Base-by-base conservation (phyloP, 2,113 vertebrate species). In the Vicugna pacos region DNA sequence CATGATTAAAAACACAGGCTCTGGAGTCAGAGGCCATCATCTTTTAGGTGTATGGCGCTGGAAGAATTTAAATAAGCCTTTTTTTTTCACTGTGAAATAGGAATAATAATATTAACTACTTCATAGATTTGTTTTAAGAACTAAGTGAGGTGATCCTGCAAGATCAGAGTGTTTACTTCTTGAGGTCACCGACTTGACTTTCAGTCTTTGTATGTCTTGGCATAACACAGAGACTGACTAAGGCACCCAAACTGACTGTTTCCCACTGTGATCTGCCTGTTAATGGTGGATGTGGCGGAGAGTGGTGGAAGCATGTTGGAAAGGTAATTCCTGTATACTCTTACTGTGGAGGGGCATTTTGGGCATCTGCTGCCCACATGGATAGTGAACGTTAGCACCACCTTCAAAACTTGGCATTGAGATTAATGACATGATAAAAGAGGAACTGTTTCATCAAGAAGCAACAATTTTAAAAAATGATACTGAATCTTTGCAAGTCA, bases 111-210 rank as follows among this genome's bases (percentile, higher is more conserved):
- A 92, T 80, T 87, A 75, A 67, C n/a, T 32, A 35, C 32, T 52
- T 95, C 3, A 10, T 28, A 73, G 30, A 38, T 96, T 69, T 85
- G 72, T 80, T 85, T 64, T 72, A 54, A 93, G 69, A 38, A 42
- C 80, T 60, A 60, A 84, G 24, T 65, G 75, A 72, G 32, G 14
- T 70, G 85, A 58, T 70, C 24, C 60, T 65, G 14, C 50, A 58
- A 77, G 77, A 28, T 60, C 85, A 82, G 38, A 72, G 8, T 73
- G 54, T 67, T 84, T 88, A 32, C 42, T 38, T 35, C 48, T 91
- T 28, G 11, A 87, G 30, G n/a, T 16, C 6, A 11, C 11, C 54
- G 65, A 50, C 30, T 46, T 94, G 72, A 70, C 12, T 30, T 56
- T 32, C 8, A 58, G 28, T 80, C 30, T 60, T 58, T 32, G 32